phyloP scores from a whole-genome alignment of 2,113 vertebrate species.

The Mus pahari region DNA sequence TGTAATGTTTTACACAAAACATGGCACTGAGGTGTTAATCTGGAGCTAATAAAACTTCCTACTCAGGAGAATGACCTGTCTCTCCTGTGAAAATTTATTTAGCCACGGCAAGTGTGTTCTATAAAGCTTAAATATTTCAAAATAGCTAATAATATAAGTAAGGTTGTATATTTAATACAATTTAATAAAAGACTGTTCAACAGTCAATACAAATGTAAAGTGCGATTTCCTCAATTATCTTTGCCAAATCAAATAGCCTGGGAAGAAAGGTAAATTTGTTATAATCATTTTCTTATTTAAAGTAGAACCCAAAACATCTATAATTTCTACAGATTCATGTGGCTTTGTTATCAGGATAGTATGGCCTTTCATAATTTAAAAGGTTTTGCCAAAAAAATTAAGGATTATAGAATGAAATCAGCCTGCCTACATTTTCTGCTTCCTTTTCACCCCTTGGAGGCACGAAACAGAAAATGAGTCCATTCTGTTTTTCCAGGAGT shows the following conservation, averaged over 20 bases:
- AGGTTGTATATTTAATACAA: not conserved
- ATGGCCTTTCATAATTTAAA: not conserved
- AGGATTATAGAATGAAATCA: not conserved
- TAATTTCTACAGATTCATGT: not conserved
- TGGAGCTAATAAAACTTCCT: not conserved
- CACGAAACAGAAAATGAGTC: not conserved
- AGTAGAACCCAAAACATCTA: not conserved
- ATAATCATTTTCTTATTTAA: not conserved
- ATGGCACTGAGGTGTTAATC: not conserved
- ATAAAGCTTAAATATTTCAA: not conserved
- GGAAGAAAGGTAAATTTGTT: not conserved
- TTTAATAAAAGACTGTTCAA: not conserved
- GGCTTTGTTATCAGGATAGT: not conserved
- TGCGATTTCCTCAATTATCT: not conserved
- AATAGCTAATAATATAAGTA: not conserved
- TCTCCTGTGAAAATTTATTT: not conserved
- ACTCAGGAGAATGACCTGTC: not conserved
- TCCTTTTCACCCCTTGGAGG: not conserved
- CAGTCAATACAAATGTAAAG: not conserved
- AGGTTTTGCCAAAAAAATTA: not conserved
- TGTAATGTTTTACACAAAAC: slow-evolving; percentile 64
- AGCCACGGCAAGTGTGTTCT: not conserved
- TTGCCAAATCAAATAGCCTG: not conserved
- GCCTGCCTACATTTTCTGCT: not conserved
- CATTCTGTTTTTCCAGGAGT: not conserved